These are phyloP conservation scores for Anguilla anguilla DNA, from an alignment of 2,797 vertebrate species.

Conservation along the genomic window DNA sequence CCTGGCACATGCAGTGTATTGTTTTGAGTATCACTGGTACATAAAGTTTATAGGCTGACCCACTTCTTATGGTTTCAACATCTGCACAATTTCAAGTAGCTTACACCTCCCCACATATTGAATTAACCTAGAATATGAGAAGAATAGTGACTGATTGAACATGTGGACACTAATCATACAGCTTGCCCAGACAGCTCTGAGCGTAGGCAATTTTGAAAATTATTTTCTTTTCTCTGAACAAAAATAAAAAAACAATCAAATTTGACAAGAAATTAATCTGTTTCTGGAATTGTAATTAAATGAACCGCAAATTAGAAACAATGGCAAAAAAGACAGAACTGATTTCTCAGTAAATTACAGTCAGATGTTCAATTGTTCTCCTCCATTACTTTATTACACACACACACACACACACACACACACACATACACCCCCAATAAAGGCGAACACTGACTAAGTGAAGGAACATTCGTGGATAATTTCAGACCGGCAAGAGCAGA, in stretches of 20 bases:
- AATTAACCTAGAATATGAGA: neutral
- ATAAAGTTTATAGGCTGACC: too few species aligned
- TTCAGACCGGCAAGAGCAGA: neutral
- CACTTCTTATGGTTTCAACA: too few species aligned
- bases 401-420: slow-evolving; percentile 46
- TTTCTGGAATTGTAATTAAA: slow-evolving; percentile 25
- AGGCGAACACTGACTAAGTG: neutral
- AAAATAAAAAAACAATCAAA: neutral
- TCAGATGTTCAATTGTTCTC: slow-evolving; percentile 63
- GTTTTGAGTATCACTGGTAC: too few species aligned
- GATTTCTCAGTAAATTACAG: slow-evolving; percentile 42
- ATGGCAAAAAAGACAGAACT: neutral
- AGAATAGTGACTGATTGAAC: slow-evolving; percentile 2
- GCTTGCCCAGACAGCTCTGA: neutral
- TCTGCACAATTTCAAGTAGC: neutral
- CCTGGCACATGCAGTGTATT: too few species aligned
- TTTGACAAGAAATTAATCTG: slow-evolving; percentile 45
- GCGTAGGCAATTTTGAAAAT: neutral
- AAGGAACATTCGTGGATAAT: neutral
- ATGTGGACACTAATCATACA: neutral
- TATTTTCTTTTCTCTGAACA: neutral
- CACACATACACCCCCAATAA: neutral
- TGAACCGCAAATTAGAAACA: neutral
- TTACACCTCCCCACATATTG: neutral
- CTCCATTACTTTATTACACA: slow-evolving; percentile 56